Percentiles rank a stretch among this genome's conserved stretches.
These are phyloP conservation scores for Eupithecia inturbata DNA, from an alignment of 2,888 invertebrate species.

Conservation along the genomic window DNA sequence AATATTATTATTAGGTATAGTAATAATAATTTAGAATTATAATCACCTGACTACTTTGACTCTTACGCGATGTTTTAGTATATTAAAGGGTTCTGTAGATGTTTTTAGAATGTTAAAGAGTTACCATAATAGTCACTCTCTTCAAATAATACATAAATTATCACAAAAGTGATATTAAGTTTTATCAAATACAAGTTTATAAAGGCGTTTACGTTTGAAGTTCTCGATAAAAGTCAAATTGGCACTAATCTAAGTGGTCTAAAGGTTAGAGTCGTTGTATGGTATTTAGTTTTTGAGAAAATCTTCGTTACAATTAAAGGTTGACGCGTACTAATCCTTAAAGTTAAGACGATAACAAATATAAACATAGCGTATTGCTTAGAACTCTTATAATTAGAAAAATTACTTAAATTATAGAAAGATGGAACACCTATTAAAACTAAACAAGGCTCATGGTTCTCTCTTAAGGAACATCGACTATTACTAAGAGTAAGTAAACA, in stretches of 20 bases:
- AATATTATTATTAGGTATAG: conserved; percentile 54
- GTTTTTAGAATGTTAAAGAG: conserved; percentile 4
- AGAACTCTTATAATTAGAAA: conserved; percentile 63
- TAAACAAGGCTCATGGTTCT: conserved; percentile 60
- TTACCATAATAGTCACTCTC: conserved; percentile 42
- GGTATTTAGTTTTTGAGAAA: conserved; percentile 38
- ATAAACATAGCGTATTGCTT: conserved; percentile 66
- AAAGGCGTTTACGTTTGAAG: conserved; percentile 55
- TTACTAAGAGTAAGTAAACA: conserved; percentile 35
- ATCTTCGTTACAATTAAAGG: conserved; percentile 23
- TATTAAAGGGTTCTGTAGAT: conserved; percentile 16
- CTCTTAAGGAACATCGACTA: conserved; percentile 50
- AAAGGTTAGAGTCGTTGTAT: conserved; percentile 44
- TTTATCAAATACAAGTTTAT: conserved; percentile 51
- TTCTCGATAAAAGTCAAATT: conserved; percentile 52
- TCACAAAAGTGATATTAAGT: conserved; percentile 61
- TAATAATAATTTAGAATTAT: conserved; percentile 74
- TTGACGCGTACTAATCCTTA: conserved; percentile 29
- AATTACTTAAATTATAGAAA: conserved; percentile 51
- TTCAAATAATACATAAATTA: conserved; percentile 46
- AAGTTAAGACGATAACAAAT: conserved; percentile 27
- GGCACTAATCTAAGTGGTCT: conserved; percentile 44
- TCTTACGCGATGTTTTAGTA: conserved; percentile 42
- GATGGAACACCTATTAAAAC: conserved; percentile 52
- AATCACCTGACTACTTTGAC: conserved; percentile 65